A percentile compares a stretch with the other conserved stretches of the same genome.
Conservation (phyloP, 2,113 vertebrate genomes). For the Microcebus jonahi region DNA sequence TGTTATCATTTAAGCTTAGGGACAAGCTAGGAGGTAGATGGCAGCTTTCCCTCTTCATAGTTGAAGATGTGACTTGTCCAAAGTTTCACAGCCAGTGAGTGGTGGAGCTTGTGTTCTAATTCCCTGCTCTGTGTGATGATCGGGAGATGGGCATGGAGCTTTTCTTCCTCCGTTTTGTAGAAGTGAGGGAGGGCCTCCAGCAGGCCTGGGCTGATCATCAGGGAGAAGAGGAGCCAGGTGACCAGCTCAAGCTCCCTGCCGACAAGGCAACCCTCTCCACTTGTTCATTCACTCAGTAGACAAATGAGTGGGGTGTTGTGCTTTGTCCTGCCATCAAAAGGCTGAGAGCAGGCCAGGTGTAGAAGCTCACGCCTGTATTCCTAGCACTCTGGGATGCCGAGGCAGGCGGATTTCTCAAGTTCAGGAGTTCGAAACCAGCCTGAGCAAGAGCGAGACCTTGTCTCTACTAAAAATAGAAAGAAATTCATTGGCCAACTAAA, state of each 20-base stretch:
- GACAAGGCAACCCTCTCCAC: not conserved
- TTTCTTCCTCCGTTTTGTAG: not conserved
- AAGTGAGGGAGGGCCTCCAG: not conserved
- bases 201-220: not conserved
- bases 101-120: not conserved
- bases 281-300: not conserved
- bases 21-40: not conserved
- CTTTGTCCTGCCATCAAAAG: not conserved
- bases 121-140: not conserved
- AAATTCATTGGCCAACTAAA: too few relatives aligned
- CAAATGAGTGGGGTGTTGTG: not conserved
- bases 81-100: not conserved
- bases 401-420: not conserved
- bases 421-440: too few relatives aligned
- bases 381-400: too few relatives aligned
- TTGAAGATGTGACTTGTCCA: not conserved
- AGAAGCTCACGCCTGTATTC: too few relatives aligned
- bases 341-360: accelerated
- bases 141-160: not conserved
- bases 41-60: not conserved
- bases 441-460: too few relatives aligned
- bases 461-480: too few relatives aligned
- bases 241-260: not conserved
- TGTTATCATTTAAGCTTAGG: not conserved
- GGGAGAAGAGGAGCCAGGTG: not conserved